Base-by-base conservation (phyloP, 2,797 vertebrate genomes). In the Australoheros facetus region DNA sequence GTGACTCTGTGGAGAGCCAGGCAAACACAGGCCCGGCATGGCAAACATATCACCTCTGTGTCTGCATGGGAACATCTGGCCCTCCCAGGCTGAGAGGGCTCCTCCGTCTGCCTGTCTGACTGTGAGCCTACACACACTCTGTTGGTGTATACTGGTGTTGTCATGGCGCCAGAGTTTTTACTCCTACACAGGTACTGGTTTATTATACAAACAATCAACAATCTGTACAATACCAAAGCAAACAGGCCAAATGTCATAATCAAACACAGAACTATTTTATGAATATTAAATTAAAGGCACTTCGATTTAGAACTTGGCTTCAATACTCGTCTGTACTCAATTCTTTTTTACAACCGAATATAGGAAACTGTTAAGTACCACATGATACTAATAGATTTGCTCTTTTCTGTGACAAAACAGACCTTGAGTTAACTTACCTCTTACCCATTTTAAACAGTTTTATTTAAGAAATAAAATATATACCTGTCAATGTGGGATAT, bases 11-110 rank as follows among this genome's bases (percentile, higher is more conserved):
- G 83, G 88, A 89, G 82, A 91, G 87, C 77, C 82, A 37, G 81
- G 83, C 91, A 95, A 93, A 95, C 90, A 93, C 84, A 74, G 87
- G 75, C 73, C 79, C 83, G 12, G 83, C 85, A 87, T 78, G 53
- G 90, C 92, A 94, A 95, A 94, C 92, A 94, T 95, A 91, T 93
- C 93, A 94, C 93, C 91, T 91, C 86, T 48, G 85, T 93, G 94
- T 91, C 88, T 91, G 93, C 91, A 90, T 94, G 91, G 90, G 91
- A 95, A 95, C 90, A 94, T 92, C 91, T 92, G 92, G 82, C 87
- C 88, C 88, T 91, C 85, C 70, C 59, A 81, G 81, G 85, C 87
- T 91, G 57, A 30, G 87, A 85, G 80, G 84, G 59, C 85, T 59
- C 72, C 79, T 85, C 86, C 80, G 82, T 82, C 85, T 78, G 77